Evolutionary conservation across 2,888 invertebrate species (phyloP).

Genomic region (Nemurella pictetii): DNA sequence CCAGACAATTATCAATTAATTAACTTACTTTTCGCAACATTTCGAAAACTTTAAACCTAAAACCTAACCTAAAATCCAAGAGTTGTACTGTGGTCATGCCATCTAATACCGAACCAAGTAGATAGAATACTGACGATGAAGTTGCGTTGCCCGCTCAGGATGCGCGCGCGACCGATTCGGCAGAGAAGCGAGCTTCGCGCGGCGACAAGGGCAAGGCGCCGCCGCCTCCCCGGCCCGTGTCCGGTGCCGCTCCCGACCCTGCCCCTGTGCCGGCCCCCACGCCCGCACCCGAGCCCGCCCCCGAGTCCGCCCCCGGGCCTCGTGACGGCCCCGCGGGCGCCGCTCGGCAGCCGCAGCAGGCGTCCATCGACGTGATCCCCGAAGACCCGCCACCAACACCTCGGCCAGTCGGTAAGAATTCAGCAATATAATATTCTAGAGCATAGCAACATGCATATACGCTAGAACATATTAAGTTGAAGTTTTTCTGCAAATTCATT

Average conservation of each 20-base stretch:
- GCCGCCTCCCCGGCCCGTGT: constrained; percentile 70
- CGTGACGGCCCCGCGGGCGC: not conserved
- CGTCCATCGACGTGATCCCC: not conserved
- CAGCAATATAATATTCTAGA: too few relatives aligned
- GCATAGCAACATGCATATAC: too few relatives aligned
- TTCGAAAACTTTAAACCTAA: too few relatives aligned
- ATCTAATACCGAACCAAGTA: too few relatives aligned
- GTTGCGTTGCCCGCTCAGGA: not conserved
- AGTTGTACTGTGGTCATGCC: too few relatives aligned
- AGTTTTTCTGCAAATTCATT: too few relatives aligned
- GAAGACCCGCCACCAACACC: constrained; percentile 8
- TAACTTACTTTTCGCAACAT: too few relatives aligned
- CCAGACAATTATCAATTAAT: too few relatives aligned
- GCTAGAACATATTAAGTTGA: too few relatives aligned
- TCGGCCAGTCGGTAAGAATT: not conserved
- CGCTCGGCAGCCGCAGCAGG: not conserved
- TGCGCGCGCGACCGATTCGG: constrained; percentile 49
- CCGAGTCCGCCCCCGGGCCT: not conserved
- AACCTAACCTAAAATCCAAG: too few relatives aligned
- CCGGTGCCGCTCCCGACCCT: constrained; percentile 55
- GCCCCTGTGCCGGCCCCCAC: not conserved
- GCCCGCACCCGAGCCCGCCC: not conserved
- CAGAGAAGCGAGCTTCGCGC: constrained; percentile 58
- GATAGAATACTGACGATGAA: too few relatives aligned
- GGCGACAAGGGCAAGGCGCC: constrained; percentile 80